Percentiles rank a stretch among this genome's conserved stretches.
Evolutionary conservation across 2,113 vertebrate species (phyloP).

Genomic region (Salminus brasiliensis): DNA sequence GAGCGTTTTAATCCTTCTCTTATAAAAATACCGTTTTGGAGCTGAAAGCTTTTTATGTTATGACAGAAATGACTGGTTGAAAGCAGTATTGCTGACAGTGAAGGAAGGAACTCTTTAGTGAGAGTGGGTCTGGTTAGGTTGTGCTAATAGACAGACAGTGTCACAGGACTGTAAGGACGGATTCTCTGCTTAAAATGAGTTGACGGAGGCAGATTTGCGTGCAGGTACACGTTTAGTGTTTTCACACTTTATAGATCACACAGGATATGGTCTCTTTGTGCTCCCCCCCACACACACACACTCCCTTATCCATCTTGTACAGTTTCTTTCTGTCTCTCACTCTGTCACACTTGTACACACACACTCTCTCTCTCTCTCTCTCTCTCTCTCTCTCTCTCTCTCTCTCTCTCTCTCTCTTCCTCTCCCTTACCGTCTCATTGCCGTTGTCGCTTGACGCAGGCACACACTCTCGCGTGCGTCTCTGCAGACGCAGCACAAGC

Average conservation of each 20-base stretch:
- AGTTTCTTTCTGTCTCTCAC: not conserved
- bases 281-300: not conserved
- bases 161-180: not conserved
- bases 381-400: not conserved
- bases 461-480: constrained; percentile 6
- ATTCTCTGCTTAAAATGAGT: not conserved
- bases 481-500: constrained; percentile 16
- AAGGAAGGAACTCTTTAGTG: not conserved
- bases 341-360: not conserved
- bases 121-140: not conserved
- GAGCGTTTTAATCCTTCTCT: not conserved
- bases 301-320: not conserved
- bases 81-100: not conserved
- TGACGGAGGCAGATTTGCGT: not conserved
- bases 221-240: constrained; percentile 11
- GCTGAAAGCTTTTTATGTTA: not conserved
- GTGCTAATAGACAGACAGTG: not conserved
- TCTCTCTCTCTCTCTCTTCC: not conserved
- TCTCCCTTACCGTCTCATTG: not conserved
- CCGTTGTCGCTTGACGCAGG: not conserved
- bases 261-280: not conserved
- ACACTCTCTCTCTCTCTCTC: not conserved
- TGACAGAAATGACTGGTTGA: not conserved
- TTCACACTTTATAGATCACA: constrained; percentile 33
- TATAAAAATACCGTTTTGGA: not conserved